Conservation (phyloP, 1,140 invertebrate genomes). For the Triops cancriformis region DNA sequence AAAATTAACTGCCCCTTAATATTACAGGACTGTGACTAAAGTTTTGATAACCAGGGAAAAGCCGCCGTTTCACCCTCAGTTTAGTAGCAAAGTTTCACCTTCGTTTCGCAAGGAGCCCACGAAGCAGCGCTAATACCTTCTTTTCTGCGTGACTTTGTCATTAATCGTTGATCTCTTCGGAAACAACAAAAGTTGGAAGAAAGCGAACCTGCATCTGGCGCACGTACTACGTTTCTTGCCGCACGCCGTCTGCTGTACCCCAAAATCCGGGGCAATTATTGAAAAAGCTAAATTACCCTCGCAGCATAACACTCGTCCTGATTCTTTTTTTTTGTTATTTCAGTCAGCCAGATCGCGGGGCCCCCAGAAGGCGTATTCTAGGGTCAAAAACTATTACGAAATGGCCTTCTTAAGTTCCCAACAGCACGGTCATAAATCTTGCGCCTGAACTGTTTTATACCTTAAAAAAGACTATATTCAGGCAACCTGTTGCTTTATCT, state of each 20-base stretch:
- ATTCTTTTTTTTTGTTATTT: neutral
- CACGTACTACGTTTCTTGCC: neutral
- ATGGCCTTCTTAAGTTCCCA: neutral
- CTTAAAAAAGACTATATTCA: constrained; percentile 11
- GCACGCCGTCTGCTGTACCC: neutral
- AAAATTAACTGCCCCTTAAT: no score
- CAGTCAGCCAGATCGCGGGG: neutral
- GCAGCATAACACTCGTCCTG: neutral
- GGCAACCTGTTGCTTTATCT: neutral
- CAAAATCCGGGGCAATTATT: neutral
- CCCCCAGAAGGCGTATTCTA: neutral
- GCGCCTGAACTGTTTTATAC: neutral
- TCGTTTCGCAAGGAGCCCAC: neutral
- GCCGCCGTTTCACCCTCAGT: no score
- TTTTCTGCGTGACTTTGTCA: neutral
- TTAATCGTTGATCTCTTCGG: neutral
- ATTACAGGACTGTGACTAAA: no score
- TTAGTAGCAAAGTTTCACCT: neutral
- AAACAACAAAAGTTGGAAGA: neutral
- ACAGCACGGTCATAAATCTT: neutral
- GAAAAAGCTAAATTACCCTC: neutral
- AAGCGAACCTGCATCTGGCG: neutral
- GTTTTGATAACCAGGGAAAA: no score
- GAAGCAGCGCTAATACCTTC: neutral
- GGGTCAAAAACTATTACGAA: neutral